Evolutionary conservation across 2,888 invertebrate species (phyloP), one percentile per base, ranked within the genome.

Genomic region (Cryptosula pallasiana): DNA sequence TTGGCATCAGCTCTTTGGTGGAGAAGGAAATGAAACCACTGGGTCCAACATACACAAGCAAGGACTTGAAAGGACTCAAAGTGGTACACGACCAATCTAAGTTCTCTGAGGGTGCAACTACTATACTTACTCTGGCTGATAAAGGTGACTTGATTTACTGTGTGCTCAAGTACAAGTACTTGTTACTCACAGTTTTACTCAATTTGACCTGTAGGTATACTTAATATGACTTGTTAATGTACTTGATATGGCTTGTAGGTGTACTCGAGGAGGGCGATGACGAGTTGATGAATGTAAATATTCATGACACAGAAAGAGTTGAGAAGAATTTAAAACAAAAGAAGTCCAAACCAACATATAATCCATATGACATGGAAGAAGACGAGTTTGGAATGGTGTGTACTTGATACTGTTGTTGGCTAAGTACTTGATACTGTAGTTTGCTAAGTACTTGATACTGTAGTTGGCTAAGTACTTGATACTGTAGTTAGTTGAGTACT

Each of bases 81-180:
- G 93, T 96, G 0, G 91, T 93, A 78, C 99, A 99, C 75, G 78
- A 91, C 81, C 83, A 91, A 83, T 87, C 86, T 58, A 86, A 83
- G 35, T 88, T 90, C 77, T 88, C 88, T 20, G 95, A 95, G 81
- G 96, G 94, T 70, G 89, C 89, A 78, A 90, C 91, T 58, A 89
- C 95, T 27, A 91, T 99, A 78, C 87, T 99, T 76, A 99, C 98
- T 0, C 87, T 99, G 71, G 93, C 96, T 81, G 99, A 99, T 87
- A 90, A 92, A 84, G 92, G 90, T 86, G 75, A 63, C n/a, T n/a
- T n/a, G n/a, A n/a, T n/a, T n/a, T n/a, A n/a, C n/a, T n/a, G n/a
- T n/a, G n/a, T n/a, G n/a, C n/a, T n/a, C n/a, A n/a, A n/a, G n/a
- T n/a, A n/a, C n/a, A n/a, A n/a, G n/a, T n/a, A n/a, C n/a, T n/a